Conservation (phyloP, 2,888 invertebrate genomes). For the Tolmerus cingulatus region DNA sequence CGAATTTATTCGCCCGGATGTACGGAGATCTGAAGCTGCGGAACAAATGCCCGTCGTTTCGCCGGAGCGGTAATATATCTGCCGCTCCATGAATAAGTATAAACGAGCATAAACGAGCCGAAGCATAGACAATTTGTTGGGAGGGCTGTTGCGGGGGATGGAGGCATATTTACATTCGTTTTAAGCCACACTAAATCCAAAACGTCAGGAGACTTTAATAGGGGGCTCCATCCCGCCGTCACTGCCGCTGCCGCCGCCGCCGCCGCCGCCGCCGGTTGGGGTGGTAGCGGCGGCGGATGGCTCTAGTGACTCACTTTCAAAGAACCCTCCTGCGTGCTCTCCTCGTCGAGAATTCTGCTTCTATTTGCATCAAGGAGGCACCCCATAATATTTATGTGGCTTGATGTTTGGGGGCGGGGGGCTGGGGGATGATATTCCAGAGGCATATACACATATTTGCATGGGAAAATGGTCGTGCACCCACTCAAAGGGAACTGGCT, state of each 20-base stretch:
- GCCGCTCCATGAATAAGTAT: neutral
- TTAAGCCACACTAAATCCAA: slow-evolving; percentile 22
- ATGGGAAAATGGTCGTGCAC: neutral
- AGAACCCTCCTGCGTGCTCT: neutral
- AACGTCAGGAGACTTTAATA: slow-evolving; percentile 22
- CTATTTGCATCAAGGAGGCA: slow-evolving; percentile 22
- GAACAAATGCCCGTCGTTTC: neutral
- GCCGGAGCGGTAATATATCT: slow-evolving; percentile 10
- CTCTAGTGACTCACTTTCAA: slow-evolving; percentile 11
- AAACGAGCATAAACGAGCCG: neutral
- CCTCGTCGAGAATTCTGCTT: neutral
- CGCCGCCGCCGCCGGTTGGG: neutral
- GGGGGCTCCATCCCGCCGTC: neutral
- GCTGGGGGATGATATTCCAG: neutral
- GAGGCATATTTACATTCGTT: slow-evolving; percentile 27
- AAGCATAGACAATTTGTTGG: slow-evolving; percentile 18
- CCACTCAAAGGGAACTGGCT: slow-evolving; percentile 22
- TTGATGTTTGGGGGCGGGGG: neutral
- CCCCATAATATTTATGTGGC: slow-evolving; percentile 13
- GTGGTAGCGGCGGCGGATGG: neutral
- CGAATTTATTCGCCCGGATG: neutral
- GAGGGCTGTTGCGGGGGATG: neutral
- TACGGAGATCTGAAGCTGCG: neutral
- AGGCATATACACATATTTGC: slow-evolving; percentile 10
- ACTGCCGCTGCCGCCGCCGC: neutral